A percentile compares a stretch with the other conserved stretches of the same genome.
Conservation (phyloP, 2,797 vertebrate species). For the Microhierax caerulescens region DNA sequence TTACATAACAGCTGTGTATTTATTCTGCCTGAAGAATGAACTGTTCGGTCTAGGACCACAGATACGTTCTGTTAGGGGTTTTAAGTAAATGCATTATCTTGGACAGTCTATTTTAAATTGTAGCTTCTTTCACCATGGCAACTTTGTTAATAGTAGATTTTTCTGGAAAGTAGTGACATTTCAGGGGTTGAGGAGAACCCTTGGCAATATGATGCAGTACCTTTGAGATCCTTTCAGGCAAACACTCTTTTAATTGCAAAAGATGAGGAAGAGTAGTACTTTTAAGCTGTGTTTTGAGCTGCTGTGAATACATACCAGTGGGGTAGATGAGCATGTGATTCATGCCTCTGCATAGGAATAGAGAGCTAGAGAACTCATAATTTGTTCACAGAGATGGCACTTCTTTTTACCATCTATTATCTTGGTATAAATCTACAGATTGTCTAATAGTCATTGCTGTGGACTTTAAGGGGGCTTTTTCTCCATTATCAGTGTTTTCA, state of each 20-base stretch:
- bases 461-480: background rate
- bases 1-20: constrained; percentile 41
- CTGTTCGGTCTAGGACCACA: background rate
- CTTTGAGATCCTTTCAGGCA: background rate
- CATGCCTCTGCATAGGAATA: background rate
- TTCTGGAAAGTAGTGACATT: background rate
- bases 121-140: background rate
- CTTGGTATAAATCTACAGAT: background rate
- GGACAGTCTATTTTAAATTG: background rate
- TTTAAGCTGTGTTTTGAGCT: background rate
- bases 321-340: background rate
- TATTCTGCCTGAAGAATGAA: constrained; percentile 16
- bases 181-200: background rate
- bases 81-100: constrained; percentile 4
- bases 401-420: background rate
- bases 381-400: background rate
- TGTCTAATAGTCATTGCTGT: background rate
- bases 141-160: background rate
- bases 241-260: background rate
- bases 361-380: background rate
- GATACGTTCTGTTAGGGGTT: background rate
- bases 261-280: background rate
- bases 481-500: background rate
- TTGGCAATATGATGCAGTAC: background rate
- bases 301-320: background rate